These are phyloP conservation scores for Terrapene triunguis DNA, from an alignment of 2,113 vertebrate species.

Conservation along the genomic window DNA sequence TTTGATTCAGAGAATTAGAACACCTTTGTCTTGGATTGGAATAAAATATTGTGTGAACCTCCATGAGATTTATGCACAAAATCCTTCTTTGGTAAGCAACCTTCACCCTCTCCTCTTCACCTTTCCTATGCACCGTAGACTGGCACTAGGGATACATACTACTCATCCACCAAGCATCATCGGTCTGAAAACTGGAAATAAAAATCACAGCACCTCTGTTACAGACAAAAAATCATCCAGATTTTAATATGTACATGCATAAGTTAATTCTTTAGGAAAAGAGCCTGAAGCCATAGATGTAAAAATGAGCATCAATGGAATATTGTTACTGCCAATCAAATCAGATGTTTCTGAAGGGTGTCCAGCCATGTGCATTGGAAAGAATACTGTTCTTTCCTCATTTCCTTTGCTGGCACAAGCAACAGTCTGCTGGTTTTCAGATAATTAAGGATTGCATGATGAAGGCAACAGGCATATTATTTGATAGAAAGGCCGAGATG, in stretches of 20 bases:
- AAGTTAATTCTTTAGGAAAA: conserved; percentile 50
- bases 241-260: conserved; percentile 45
- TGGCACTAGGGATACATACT: background rate
- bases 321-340: conserved; percentile 67
- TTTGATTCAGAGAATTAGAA: conserved; percentile 22
- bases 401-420: conserved; percentile 67
- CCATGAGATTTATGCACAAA: background rate
- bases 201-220: background rate
- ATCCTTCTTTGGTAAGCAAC: conserved; percentile 10
- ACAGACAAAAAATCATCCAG: background rate
- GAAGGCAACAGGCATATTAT: conserved; percentile 74
- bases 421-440: conserved; percentile 70
- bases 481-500: conserved; percentile 74
- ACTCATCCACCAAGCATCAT: conserved; percentile 25
- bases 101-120: background rate
- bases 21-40: background rate
- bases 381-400: conserved; percentile 52
- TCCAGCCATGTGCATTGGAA: conserved; percentile 55
- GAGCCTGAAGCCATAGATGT: conserved; percentile 20
- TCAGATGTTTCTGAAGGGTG: conserved; percentile 62
- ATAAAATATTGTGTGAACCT: background rate
- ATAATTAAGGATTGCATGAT: conserved; percentile 77
- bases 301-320: conserved; percentile 50
- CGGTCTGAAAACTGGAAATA: conserved; percentile 36
- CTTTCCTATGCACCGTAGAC: background rate